A percentile compares a stretch with the other conserved stretches of the same genome.
phyloP scores from a whole-genome alignment of 2,797 vertebrate species.

The Pangasius djambal region DNA sequence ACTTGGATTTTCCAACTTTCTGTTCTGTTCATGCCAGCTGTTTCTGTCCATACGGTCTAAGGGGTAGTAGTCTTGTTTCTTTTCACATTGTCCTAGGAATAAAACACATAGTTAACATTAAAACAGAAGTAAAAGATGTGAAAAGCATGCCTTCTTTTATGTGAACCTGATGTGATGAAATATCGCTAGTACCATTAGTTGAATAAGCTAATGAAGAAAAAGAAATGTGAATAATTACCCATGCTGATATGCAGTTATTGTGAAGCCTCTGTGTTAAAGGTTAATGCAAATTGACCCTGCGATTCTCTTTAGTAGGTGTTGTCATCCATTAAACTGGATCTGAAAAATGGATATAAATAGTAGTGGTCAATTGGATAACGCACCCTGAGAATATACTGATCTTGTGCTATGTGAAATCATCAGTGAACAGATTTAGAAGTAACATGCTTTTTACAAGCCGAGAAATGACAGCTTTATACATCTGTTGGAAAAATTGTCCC shows the following conservation, averaged over 20 bases:
- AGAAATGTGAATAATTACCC: background rate
- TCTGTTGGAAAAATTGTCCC: background rate
- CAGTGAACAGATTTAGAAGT: background rate
- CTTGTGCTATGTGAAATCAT: background rate
- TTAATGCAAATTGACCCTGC: background rate
- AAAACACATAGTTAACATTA: slow-evolving; percentile 23
- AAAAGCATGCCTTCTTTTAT: background rate
- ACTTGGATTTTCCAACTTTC: slow-evolving; percentile 35
- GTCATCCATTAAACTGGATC: background rate
- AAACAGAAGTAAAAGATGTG: background rate
- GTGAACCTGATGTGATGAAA: background rate
- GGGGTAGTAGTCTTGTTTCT: background rate
- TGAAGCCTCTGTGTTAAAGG: background rate
- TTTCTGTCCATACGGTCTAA: slow-evolving; percentile 15
- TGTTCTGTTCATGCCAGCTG: slow-evolving; percentile 14
- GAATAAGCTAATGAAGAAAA: background rate
- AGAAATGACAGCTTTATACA: background rate
- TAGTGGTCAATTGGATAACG: background rate
- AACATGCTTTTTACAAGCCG: background rate
- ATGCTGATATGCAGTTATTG: background rate
- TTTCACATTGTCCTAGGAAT: slow-evolving; percentile 36
- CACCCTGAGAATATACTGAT: background rate
- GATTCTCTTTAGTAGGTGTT: background rate
- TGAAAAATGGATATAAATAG: background rate
- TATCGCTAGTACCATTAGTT: background rate